Base-by-base conservation (phyloP, 2,797 vertebrate species). In the Neoniphon sammara region DNA sequence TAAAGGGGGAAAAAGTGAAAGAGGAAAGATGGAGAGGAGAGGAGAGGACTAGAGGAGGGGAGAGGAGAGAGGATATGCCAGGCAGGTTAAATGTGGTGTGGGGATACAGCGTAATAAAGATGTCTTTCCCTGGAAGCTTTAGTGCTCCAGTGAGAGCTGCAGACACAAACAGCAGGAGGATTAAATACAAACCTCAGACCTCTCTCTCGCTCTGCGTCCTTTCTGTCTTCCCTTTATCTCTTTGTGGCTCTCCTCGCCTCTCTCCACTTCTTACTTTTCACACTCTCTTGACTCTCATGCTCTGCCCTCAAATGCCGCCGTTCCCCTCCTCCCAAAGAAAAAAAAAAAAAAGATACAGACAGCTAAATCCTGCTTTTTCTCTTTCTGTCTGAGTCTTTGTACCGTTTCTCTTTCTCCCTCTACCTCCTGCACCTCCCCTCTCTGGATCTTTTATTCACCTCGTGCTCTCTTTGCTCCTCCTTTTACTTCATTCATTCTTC, bases 101-200 rank as follows among this genome's bases (percentile, higher is more conserved):
- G 56, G 82, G 67, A 85, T 81, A 69, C 57, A 11, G 58, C 1
- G 54, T 75, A 73, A 87, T 83, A 84, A 88, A 90, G 83, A 85
- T 49, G 52, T 84, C 66, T 73, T 36, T 69, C 75, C 57, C 72
- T 69, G 42, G 74, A 88, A 87, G 86, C 84, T 84, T 91, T 82
- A 80, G 64, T 82, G 77, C 80, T 80, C 79, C 61, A 68, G 59
- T 69, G 86, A 89, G 83, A 88, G 84, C 81, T 58, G 81, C 88
- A 89, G 81, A 81, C 80, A 87, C 83, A 88, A 87, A 89, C 85
- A 85, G 77, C 71, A 75, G 59, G 54, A 70, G 77, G 85, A 86
- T 88, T 80, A 80, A 88, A 84, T 55, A 49, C 75, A 82, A 84
- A 85, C 84, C 64, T 47, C 53, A 80, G 79, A 87, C 87, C 77